phyloP scores from a whole-genome alignment of 1,140 invertebrate species.

The Caerostris extrusa region DNA sequence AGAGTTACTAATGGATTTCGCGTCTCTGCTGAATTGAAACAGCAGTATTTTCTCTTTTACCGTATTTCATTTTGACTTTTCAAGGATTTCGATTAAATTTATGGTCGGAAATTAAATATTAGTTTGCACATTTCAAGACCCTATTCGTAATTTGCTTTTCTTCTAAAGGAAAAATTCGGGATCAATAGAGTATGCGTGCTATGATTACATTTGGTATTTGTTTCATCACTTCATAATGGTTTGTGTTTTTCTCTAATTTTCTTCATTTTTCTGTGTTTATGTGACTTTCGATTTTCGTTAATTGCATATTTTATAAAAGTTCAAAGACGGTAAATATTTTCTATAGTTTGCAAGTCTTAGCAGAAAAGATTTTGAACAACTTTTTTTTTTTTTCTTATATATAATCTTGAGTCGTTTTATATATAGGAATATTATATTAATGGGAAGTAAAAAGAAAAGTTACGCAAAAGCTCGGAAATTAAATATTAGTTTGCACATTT shows the following conservation, averaged over 20 bases:
- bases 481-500: not conserved
- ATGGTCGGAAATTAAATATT: not conserved
- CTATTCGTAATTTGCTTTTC: not conserved
- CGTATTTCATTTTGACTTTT: conserved; percentile 5
- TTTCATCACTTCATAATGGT: not conserved
- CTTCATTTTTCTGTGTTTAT: not conserved
- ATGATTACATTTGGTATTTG: not conserved
- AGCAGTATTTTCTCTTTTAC: not conserved
- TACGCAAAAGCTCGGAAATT: not conserved
- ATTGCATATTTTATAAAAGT: too few relatives aligned
- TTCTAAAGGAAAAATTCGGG: not conserved
- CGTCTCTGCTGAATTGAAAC: not conserved
- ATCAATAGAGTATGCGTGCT: not conserved
- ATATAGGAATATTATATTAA: too few relatives aligned
- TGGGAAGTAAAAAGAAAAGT: too few relatives aligned
- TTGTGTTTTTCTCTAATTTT: not conserved
- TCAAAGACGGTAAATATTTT: too few relatives aligned
- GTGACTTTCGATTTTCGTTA: not conserved
- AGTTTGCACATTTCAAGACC: not conserved
- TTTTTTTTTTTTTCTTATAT: too few relatives aligned
- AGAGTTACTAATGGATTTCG: not conserved
- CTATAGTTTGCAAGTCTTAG: too few relatives aligned
- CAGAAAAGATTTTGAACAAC: too few relatives aligned
- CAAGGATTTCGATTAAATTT: not conserved
- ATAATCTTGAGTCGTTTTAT: too few relatives aligned